Evolutionary conservation across 2,888 invertebrate species (phyloP), one percentile per base, ranked within the genome.

Genomic region (Aleiodes testaceus): DNA sequence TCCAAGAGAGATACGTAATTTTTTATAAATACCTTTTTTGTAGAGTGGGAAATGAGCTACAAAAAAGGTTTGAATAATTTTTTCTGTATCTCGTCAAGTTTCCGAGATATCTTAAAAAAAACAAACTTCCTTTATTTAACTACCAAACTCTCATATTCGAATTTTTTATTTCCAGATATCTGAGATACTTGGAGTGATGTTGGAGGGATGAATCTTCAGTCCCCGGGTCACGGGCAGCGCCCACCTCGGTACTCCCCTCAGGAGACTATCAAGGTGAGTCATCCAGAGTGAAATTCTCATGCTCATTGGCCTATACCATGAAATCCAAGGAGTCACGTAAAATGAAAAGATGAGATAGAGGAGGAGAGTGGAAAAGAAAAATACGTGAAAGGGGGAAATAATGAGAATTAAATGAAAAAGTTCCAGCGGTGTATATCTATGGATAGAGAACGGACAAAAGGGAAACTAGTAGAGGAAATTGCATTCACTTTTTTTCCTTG

Each of bases 231-330:
- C 75, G 76, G 74, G 69, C 82, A 83, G 65, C 67, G 55, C 72
- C 84, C 84, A 74, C 74, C 82, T 79, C 82, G 83, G 82, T 82
- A 79, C 78, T 81, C 84, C 76, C 84, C 84, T 77, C 84, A 84
- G 79, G 84, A 84, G 79, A 84, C 84, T 77, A 73, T 84, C 61
- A 84, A 84, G 80, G 84, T 84, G 74, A 82, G 81, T 74, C 67
- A 72, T 36, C 61, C 50, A 63, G 20, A 72, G 30, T 9, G 72
- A 59, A 68, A 26, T 71, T 72, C 42, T 11, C 42, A 49, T 64
- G 42, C 59, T 50, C 50, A 55, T 36, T 36, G 14, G 42, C 55
- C 55, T 42, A 45, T 55, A 3, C n/a, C 14, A n/a, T 30, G 14
- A 50, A 20, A 30, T 30, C 44, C 22, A 52, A n/a, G 20, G 14